Evolutionary conservation across 2,797 vertebrate genomes (phyloP), one percentile per base, ranked within the genome.

Genomic region (Chrosomus eos): DNA sequence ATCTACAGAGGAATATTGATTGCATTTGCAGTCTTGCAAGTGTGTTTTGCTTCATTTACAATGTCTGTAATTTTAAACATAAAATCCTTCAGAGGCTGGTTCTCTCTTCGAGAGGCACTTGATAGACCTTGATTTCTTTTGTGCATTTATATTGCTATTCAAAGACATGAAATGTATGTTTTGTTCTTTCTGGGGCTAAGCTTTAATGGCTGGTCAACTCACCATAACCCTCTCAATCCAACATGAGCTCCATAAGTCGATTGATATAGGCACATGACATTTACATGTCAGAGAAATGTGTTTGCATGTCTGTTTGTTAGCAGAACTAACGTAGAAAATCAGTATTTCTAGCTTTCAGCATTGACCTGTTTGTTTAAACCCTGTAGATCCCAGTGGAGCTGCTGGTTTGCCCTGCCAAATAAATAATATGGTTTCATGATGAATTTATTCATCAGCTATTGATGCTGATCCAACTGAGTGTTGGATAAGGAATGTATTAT

Each of bases 341-440:
- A 33, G 73, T 58, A 75, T 38, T 75, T 75, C 3, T 36, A 36
- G 21, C 11, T 36, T 16, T 45, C n/a, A 62, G 4, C 58, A 0
- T 64, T 4, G 10, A 62, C 51, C 48, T 77, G 53, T 40, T 7
- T 75, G 4, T 40, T 70, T 48, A 11, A 70, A 23, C 43, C 28
- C 26, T 51, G 19, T 5, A 26, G n/a, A 9, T 79, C 38, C 31
- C 26, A 31, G 26, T 11, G 76, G 38, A 48, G 60, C 40, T 23
- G 60, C 6, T 51, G 77, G 26, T 31, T 36, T 80, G 77, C 62
- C 62, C 62, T 67, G 77, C 62, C 43, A 80, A 67, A 67, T 18
- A 48, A 4, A 14, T 51, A 48, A 66, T 38, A 19, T 26, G 43
- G 60, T 62, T 62, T 78, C 14, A 28, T 1, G 8, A 26, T 21